Conservation (phyloP, 2,113 vertebrate genomes). For the Aramus guarauna region DNA sequence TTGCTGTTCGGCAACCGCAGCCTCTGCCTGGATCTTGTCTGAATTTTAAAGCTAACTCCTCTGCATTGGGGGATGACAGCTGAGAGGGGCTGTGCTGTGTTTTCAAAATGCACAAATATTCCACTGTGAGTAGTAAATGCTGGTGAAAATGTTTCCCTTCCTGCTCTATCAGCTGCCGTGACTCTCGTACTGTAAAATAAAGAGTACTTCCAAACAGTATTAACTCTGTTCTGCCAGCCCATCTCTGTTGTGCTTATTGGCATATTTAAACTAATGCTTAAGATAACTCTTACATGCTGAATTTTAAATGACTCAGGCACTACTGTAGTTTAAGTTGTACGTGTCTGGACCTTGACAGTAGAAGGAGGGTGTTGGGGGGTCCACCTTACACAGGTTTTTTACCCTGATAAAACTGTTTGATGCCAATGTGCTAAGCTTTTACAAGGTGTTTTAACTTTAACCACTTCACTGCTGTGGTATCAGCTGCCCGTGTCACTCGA, state of each 20-base stretch:
- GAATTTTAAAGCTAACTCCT: background rate
- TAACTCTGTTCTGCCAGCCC: background rate
- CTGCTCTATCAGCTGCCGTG: background rate
- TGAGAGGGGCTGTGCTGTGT: background rate
- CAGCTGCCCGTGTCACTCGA: background rate
- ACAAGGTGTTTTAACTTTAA: background rate
- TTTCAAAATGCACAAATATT: background rate
- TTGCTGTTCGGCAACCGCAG: accelerated
- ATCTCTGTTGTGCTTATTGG: background rate
- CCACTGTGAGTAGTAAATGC: background rate
- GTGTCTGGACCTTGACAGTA: background rate
- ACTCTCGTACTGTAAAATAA: background rate
- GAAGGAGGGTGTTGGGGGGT: background rate
- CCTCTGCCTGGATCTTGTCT: background rate
- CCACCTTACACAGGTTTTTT: background rate
- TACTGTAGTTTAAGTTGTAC: background rate
- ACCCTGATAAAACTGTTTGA: background rate
- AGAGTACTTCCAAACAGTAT: background rate
- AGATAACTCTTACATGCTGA: background rate
- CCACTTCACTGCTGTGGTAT: background rate
- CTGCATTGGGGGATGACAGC: background rate
- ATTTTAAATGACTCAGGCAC: background rate
- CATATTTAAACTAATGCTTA: background rate
- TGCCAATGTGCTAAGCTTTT: background rate
- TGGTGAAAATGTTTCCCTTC: background rate